Evolutionary conservation across 2,797 vertebrate genomes (phyloP).

Genomic region (Austrolebias charrua): DNA sequence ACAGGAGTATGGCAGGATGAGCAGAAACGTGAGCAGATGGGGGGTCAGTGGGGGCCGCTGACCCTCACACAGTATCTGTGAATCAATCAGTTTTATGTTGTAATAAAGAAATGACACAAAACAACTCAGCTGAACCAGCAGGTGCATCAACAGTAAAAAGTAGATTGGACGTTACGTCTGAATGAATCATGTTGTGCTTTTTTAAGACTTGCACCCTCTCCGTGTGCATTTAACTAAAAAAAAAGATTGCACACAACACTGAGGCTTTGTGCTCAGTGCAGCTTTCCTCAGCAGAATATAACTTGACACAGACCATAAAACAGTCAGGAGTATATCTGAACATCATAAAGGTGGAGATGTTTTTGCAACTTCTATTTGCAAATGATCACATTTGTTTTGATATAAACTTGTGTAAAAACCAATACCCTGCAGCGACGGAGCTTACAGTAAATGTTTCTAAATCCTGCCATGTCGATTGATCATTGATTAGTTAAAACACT

Average conservation of each 20-base stretch:
- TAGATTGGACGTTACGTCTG: background rate
- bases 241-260: background rate
- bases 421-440: background rate
- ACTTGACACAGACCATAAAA: background rate
- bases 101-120: too few relatives aligned
- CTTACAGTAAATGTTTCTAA: conserved; percentile 16
- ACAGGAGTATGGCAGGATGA: too few relatives aligned
- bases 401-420: background rate
- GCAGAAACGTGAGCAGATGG: too few relatives aligned
- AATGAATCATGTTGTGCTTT: background rate
- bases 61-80: too few relatives aligned
- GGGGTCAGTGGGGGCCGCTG: too few relatives aligned
- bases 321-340: background rate
- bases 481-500: conserved; percentile 39
- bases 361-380: too few relatives aligned
- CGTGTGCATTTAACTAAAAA: background rate
- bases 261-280: background rate
- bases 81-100: too few relatives aligned
- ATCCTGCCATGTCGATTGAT: conserved; percentile 12
- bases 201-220: background rate
- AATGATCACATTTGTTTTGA: background rate
- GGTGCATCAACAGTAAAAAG: too few relatives aligned
- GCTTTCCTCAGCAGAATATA: conserved; percentile 5
- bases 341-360: background rate
- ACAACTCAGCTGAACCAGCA: too few relatives aligned